Evolutionary conservation across 2,113 vertebrate genomes (phyloP).

Genomic region (Garra rufa): DNA sequence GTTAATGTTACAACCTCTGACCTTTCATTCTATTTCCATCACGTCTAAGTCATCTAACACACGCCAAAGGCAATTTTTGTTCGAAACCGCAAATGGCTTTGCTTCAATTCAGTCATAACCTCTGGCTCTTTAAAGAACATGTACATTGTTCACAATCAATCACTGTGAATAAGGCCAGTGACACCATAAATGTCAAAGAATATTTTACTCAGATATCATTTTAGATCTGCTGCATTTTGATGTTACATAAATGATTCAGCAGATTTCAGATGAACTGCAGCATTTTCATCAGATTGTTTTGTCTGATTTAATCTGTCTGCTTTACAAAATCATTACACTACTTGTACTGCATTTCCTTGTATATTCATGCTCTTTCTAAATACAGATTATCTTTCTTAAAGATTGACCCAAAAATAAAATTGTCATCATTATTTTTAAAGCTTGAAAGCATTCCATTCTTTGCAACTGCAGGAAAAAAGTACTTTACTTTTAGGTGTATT

Average conservation of each 20-base stretch:
- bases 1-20: conserved; percentile 33
- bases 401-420: not conserved
- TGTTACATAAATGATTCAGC: not conserved
- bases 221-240: not conserved
- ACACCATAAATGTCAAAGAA: conserved; percentile 12
- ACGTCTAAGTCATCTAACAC: conserved; percentile 20
- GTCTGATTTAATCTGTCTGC: not conserved
- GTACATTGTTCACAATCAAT: not conserved
- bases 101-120: conserved; percentile 7
- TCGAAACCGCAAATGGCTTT: not conserved
- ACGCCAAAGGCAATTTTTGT: not conserved
- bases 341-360: not conserved
- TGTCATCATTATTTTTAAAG: not conserved
- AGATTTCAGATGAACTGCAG: not conserved
- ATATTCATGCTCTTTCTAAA: not conserved
- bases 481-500: not conserved
- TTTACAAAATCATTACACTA: no score
- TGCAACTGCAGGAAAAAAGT: not conserved
- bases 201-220: not conserved
- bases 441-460: not conserved
- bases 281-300: not conserved
- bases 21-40: conserved; percentile 38
- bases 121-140: conserved; percentile 2
- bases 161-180: not conserved
- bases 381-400: not conserved